These are phyloP conservation scores for Cenopis cana DNA, from an alignment of 2,888 invertebrate species.

Conservation along the genomic window DNA sequence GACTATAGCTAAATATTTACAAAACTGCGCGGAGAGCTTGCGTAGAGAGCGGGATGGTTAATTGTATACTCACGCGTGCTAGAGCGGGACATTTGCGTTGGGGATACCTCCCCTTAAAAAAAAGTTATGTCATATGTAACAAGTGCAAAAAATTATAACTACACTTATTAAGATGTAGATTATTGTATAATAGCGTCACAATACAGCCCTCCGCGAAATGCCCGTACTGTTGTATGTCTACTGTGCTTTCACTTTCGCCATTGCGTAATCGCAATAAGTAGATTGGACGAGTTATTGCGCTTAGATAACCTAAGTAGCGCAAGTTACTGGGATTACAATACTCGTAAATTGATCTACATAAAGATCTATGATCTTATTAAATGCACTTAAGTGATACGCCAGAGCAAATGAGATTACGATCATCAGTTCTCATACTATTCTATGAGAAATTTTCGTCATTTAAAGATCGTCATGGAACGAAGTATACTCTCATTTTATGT, in stretches of 20 bases:
- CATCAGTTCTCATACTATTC: too few species aligned
- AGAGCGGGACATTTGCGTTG: too few species aligned
- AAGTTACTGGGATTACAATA: constrained; percentile 13
- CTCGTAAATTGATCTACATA: constrained; percentile 25
- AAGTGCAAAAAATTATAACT: background rate
- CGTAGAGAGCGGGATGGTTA: too few species aligned
- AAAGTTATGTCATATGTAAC: too few species aligned
- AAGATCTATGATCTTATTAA: background rate
- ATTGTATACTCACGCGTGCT: too few species aligned
- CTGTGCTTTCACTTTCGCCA: constrained; percentile 41
- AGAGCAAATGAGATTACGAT: background rate
- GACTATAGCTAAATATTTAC: too few species aligned
- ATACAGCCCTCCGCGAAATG: constrained; percentile 32
- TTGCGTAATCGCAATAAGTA: constrained; percentile 35
- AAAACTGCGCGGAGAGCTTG: too few species aligned
- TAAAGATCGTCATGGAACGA: too few species aligned
- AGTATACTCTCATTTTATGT: too few species aligned
- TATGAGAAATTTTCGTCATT: too few species aligned
- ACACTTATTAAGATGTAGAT: constrained; percentile 8
- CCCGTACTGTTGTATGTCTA: constrained; percentile 38
- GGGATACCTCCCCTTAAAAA: too few species aligned
- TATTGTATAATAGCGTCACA: constrained; percentile 23
- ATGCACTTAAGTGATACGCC: background rate
- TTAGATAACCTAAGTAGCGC: constrained; percentile 41
- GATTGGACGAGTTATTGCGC: constrained; percentile 39